phyloP scores from a whole-genome alignment of 1,140 invertebrate species.

The Drosophila miranda region DNA sequence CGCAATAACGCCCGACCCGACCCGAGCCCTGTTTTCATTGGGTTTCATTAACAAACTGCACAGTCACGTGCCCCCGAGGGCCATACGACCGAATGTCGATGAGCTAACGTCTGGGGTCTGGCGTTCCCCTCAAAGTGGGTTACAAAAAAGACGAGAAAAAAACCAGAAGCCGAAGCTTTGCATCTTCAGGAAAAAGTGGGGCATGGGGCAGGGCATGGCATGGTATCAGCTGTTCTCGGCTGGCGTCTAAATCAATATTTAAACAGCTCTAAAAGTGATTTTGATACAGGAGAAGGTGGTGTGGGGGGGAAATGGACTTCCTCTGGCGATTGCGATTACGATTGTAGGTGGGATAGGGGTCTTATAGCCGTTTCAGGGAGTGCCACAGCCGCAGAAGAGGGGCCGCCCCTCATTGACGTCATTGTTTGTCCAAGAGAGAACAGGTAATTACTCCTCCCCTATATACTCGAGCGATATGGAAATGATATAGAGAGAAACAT shows the following conservation, averaged over 20 bases:
- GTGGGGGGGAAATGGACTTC: background rate
- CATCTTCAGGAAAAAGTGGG: background rate
- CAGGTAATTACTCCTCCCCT: constrained; percentile 8
- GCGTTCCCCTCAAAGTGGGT: constrained; percentile 39
- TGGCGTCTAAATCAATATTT: constrained; percentile 51
- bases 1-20: constrained; percentile 4
- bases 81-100: constrained; percentile 31
- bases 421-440: constrained; percentile 56
- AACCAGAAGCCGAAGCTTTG: constrained; percentile 37
- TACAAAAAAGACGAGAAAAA: constrained; percentile 22
- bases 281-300: background rate
- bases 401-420: constrained; percentile 49
- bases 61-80: constrained; percentile 66
- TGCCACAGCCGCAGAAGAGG: constrained; percentile 10
- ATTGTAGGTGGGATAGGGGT: background rate
- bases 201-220: constrained; percentile 3
- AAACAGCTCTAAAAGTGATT: constrained; percentile 9
- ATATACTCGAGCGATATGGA: too few species aligned
- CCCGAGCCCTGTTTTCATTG: constrained; percentile 8
- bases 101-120: constrained; percentile 55
- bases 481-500: background rate
- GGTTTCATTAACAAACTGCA: constrained; percentile 54
- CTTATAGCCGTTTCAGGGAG: constrained; percentile 7
- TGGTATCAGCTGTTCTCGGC: constrained; percentile 43
- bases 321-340: background rate